Evolutionary conservation across 2,797 vertebrate species (phyloP).

Genomic region (Gymnocypris eckloni): DNA sequence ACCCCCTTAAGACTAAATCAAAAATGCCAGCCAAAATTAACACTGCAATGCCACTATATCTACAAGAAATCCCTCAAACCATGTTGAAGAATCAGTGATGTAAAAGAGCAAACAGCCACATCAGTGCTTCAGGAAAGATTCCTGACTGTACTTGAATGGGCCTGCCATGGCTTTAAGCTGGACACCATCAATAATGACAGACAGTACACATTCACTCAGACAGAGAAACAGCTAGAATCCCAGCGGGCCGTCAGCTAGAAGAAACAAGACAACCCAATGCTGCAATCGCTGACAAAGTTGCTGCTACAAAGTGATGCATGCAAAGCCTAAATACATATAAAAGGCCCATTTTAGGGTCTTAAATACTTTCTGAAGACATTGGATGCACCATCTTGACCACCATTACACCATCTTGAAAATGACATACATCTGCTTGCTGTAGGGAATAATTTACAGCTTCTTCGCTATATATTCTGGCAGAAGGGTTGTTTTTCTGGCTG

Average conservation of each 20-base stretch:
- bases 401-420: conserved; percentile 9
- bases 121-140: not conserved
- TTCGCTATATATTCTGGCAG: not conserved
- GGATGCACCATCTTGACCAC: not conserved
- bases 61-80: not conserved
- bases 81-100: not conserved
- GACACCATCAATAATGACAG: conserved; percentile 35
- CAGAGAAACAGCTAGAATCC: conserved; percentile 12
- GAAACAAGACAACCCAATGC: conserved; percentile 13
- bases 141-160: conserved; percentile 2
- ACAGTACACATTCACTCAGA: conserved; percentile 18
- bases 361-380: conserved; percentile 5
- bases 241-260: conserved; percentile 15
- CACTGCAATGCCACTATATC: not conserved
- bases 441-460: not conserved
- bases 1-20: too few species aligned
- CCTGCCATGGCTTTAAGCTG: conserved; percentile 14
- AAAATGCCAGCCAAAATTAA: too few species aligned
- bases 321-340: not conserved
- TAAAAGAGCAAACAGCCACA: not conserved
- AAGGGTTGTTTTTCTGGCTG: not conserved
- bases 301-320: not conserved
- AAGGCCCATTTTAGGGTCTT: not conserved
- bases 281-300: not conserved
- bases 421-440: not conserved